Conservation (phyloP, 2,888 invertebrate genomes). For the Drosophila ustulata region DNA sequence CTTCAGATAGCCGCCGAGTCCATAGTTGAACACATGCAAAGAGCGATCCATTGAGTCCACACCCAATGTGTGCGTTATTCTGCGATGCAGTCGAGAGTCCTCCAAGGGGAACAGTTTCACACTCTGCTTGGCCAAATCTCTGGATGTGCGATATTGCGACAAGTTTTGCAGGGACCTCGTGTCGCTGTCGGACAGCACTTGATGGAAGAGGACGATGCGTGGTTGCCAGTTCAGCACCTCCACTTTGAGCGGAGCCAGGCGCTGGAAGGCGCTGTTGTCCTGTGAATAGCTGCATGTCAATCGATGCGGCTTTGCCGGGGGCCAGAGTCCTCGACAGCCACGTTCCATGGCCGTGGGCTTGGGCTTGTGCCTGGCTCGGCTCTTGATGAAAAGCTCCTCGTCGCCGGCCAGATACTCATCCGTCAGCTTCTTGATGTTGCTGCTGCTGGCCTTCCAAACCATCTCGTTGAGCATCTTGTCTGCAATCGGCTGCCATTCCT, state of each 20-base stretch:
- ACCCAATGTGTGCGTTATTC: conserved; percentile 35
- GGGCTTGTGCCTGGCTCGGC: conserved; percentile 16
- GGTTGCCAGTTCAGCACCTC: conserved; percentile 42
- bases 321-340: conserved; percentile 53
- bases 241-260: conserved; percentile 51
- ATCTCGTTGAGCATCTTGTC: conserved; percentile 24
- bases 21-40: conserved; percentile 37
- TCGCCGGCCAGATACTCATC: conserved; percentile 41
- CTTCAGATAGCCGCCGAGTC: conserved; percentile 37
- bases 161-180: conserved; percentile 19
- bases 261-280: conserved; percentile 15
- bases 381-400: conserved; percentile 39
- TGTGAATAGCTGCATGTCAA: conserved; percentile 36
- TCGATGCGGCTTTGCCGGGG: neutral
- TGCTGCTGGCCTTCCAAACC: conserved; percentile 24
- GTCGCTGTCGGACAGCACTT: conserved; percentile 44
- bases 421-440: conserved; percentile 27
- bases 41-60: conserved; percentile 8
- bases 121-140: neutral
- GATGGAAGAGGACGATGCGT: conserved; percentile 41
- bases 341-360: conserved; percentile 26
- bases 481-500: conserved; percentile 26
- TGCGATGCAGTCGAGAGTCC: conserved; percentile 6
- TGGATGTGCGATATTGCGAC: neutral
- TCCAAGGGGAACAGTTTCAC: neutral